A percentile compares a stretch with the other conserved stretches of the same genome.
These are phyloP conservation scores for Riptortus pedestris DNA, from an alignment of 1,140 invertebrate species.

Conservation along the genomic window DNA sequence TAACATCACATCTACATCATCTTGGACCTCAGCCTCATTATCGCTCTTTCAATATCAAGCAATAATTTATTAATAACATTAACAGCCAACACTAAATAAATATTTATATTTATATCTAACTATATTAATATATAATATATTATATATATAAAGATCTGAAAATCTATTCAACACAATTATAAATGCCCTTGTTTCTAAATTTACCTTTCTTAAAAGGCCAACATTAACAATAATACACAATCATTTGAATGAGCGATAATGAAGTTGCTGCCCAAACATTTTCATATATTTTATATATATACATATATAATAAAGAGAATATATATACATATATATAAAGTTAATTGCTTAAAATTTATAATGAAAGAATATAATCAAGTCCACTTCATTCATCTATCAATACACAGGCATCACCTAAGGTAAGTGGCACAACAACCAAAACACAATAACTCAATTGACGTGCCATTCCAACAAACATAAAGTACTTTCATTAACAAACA, in stretches of 20 bases:
- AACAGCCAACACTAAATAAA: slow-evolving; percentile 30
- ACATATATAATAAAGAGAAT: background rate
- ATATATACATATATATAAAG: slow-evolving; percentile 16
- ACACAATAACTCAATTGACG: slow-evolving; percentile 4
- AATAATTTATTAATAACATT: slow-evolving; percentile 29
- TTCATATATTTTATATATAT: background rate
- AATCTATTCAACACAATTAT: slow-evolving; percentile 26
- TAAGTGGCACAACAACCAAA: background rate
- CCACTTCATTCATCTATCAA: background rate
- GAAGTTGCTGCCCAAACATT: slow-evolving; percentile 25
- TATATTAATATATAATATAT: slow-evolving; percentile 17
- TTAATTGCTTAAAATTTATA: background rate
- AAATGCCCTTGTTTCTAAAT: slow-evolving; percentile 24
- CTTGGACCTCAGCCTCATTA: slow-evolving; percentile 19
- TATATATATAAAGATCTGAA: slow-evolving; percentile 23
- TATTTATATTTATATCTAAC: slow-evolving; percentile 26
- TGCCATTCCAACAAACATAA: slow-evolving; percentile 8
- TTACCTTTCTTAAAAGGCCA: slow-evolving; percentile 5
- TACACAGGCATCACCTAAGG: background rate
- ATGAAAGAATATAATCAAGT: slow-evolving; percentile 5
- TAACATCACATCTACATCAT: background rate
- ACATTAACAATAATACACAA: slow-evolving; percentile 6
- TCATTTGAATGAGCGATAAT: slow-evolving; percentile 24
- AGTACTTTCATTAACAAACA: slow-evolving; percentile 9
- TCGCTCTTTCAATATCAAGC: slow-evolving; percentile 21